Base-by-base conservation (phyloP, 2,888 invertebrate genomes). In the Nephrotoma appendiculata region DNA sequence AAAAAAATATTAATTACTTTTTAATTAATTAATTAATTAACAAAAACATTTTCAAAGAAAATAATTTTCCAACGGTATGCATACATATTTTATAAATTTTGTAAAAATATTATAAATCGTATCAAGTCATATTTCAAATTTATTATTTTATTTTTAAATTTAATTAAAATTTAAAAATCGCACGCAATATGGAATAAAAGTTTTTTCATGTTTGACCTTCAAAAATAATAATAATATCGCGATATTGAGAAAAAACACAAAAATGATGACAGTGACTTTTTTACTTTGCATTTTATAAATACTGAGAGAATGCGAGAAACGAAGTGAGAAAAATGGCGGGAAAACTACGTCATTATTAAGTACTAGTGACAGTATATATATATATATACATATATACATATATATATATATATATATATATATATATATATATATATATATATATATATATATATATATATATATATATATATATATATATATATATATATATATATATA, bases 41-140 rank as follows among this genome's bases (percentile, higher is more conserved):
- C 15, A 84, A 84, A 84, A 84, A 41, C 43, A 84, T 42, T 84
- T 84, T 84, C 42, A 84, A 42, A 84, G 42, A 42, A 84, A 84
- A 84, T 42, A 42, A 84, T 41, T 84, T 84, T 88, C 71, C 88
- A 89, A 89, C 89, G 89, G 89, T 89, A 89, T 88, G 89, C 57
- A 45, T 44, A 44, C 5, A 43, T 85, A 85, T 84, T 42, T 84
- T 42, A n/a, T 42, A 42, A 42, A 43, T 84, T 9, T 15, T 15
- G 7, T 42, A 84, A 84, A 84, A 84, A 84, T 42, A 84, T 15
- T 42, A 84, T 41, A 42, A 84, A 43, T 83, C 41, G 9, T 12
- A 41, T 41, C 41, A 71, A 71, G 15, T 42, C 71, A 31, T 84
- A n/a, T 12, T 84, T 41, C 11, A 83, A 31, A 31, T 31, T 31